Conservation (phyloP, 1,140 invertebrate species). For the Cydia fagiglandana region DNA sequence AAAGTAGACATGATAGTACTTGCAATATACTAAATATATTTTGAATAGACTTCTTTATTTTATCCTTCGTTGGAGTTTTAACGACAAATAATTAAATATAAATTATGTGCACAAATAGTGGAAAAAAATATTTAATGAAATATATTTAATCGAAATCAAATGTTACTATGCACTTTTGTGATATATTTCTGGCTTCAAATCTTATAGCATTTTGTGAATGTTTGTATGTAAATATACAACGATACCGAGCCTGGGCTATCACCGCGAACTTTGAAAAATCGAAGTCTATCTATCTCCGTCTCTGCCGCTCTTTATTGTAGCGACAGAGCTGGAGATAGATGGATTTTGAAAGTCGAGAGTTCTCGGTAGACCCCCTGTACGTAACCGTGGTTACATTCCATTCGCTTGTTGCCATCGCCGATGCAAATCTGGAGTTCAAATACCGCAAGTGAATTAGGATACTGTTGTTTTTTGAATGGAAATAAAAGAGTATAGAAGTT, state of each 20-base stretch:
- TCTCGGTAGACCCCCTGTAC: slow-evolving; percentile 24
- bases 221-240: slow-evolving; percentile 63
- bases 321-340: not conserved
- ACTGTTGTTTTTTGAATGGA: slow-evolving; percentile 72
- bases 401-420: slow-evolving; percentile 35
- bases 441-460: slow-evolving; percentile 64
- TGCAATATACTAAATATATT: slow-evolving; percentile 42
- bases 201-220: slow-evolving; percentile 35
- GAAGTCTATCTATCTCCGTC: not conserved
- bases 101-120: slow-evolving; percentile 57
- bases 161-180: slow-evolving; percentile 45
- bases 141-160: slow-evolving; percentile 45
- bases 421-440: slow-evolving; percentile 47
- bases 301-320: not conserved
- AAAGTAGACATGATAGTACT: slow-evolving; percentile 31
- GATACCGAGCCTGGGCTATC: slow-evolving; percentile 37
- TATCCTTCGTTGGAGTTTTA: slow-evolving; percentile 47
- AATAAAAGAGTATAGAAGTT: slow-evolving; percentile 70
- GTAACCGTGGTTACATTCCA: slow-evolving; percentile 73
- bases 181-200: slow-evolving; percentile 46
- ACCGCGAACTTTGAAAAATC: not conserved
- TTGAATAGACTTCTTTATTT: slow-evolving; percentile 43
- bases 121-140: slow-evolving; percentile 47
- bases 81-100: slow-evolving; percentile 42
- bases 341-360: not conserved